phyloP scores from a whole-genome alignment of 2,113 vertebrate genomes.

The Geococcyx californianus region DNA sequence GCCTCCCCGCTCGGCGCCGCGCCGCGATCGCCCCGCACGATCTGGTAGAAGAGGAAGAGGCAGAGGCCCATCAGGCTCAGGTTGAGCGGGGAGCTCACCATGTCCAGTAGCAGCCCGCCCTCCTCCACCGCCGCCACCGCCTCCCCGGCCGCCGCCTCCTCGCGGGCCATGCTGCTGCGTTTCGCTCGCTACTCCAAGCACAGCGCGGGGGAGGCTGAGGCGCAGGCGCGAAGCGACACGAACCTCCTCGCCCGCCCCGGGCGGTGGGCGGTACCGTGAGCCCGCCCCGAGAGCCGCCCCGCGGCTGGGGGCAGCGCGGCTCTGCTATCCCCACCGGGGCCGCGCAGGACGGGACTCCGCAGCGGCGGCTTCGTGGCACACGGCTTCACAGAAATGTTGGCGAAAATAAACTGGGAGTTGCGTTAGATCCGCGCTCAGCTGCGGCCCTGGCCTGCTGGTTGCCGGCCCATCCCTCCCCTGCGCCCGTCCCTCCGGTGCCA shows the following conservation, averaged over 20 bases:
- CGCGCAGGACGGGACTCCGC: background rate
- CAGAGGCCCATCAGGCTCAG: conserved; percentile 90
- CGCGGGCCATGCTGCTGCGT: background rate
- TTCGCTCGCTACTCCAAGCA: background rate
- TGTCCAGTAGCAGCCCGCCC: conserved; percentile 85
- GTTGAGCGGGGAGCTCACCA: conserved; percentile 91
- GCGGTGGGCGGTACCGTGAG: no score
- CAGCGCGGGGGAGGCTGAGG: no score
- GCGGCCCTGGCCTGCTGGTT: background rate
- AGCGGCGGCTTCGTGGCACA: background rate
- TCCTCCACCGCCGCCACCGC: conserved; percentile 67
- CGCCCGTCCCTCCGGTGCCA: background rate
- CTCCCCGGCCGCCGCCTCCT: conserved; percentile 61
- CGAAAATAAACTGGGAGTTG: background rate
- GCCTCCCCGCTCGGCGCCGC: conserved; percentile 62
- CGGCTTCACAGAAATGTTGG: background rate
- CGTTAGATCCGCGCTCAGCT: background rate
- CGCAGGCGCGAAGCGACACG: no score
- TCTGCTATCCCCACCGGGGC: background rate
- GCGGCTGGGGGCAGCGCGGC: background rate
- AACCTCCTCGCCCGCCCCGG: no score
- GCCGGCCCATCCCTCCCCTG: background rate
- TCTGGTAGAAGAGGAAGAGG: conserved; percentile 91
- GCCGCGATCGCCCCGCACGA: conserved; percentile 86
- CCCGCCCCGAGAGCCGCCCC: background rate